Evolutionary conservation across 2,797 vertebrate genomes (phyloP).

Genomic region (Gila robusta): DNA sequence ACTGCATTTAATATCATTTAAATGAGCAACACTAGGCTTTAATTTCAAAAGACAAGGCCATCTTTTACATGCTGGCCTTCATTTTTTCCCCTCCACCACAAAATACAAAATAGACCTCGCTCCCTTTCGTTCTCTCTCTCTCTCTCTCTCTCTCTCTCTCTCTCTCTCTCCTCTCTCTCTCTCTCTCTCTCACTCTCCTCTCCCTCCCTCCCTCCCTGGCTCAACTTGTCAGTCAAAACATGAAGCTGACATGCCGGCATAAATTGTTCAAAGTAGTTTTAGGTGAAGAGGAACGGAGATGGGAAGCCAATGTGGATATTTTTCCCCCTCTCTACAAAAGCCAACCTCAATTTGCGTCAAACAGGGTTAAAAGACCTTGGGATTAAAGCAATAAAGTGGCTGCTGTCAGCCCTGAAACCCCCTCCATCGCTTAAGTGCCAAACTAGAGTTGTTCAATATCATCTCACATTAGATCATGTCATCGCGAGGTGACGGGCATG

Average conservation of each 20-base stretch:
- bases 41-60: constrained; percentile 68
- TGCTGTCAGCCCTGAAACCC: constrained; percentile 93
- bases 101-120: constrained; percentile 29
- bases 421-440: constrained; percentile 95
- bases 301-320: constrained; percentile 79
- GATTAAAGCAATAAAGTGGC: constrained; percentile 98
- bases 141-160: constrained; percentile 29
- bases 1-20: constrained; percentile 63
- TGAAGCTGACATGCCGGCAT: constrained; percentile 83
- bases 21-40: constrained; percentile 49
- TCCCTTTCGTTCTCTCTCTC: neutral
- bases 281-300: constrained; percentile 84
- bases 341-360: constrained; percentile 99
- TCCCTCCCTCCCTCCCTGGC: no score
- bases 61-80: constrained; percentile 78
- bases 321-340: constrained; percentile 80
- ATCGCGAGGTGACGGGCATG: constrained; percentile 87
- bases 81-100: constrained; percentile 41
- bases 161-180: no score
- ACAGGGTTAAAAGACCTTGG: constrained; percentile 93
- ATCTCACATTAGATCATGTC: constrained; percentile 97
- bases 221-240: constrained; percentile 86
- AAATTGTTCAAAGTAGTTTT: constrained; percentile 90
- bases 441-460: constrained; percentile 95
- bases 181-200: constrained; percentile 27